Percentiles rank a stretch among this genome's conserved stretches.
phyloP scores from a whole-genome alignment of 2,888 invertebrate genomes.

The Chrysopilus asiliformis region DNA sequence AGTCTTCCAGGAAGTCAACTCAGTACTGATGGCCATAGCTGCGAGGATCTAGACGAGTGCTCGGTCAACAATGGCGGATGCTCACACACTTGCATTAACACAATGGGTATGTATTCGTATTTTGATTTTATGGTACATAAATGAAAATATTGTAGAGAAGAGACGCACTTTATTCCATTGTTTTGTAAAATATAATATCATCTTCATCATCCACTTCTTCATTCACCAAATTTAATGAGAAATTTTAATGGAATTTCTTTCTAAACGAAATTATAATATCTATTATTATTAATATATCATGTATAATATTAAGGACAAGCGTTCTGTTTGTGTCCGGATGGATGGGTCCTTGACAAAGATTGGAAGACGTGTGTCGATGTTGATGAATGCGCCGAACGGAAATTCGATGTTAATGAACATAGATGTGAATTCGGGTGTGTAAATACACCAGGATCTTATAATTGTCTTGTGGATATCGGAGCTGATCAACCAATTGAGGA shows the following conservation, averaged over 20 bases:
- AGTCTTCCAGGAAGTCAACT: conserved; percentile 41
- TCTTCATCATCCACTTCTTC: too few species aligned
- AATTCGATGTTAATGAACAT: conserved; percentile 22
- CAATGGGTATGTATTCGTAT: conserved; percentile 13
- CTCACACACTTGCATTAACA: conserved; percentile 17
- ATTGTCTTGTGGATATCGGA: conserved; percentile 37
- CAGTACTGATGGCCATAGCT: conserved; percentile 40
- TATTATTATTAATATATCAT: too few species aligned
- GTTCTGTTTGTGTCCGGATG: conserved; percentile 31
- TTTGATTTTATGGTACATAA: too few species aligned
- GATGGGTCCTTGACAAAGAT: conserved; percentile 27
- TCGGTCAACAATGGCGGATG: conserved; percentile 17
- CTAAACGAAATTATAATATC: too few species aligned
- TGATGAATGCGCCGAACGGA: conserved; percentile 37
- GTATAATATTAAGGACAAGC: conserved; percentile 20
- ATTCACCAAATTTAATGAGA: too few species aligned
- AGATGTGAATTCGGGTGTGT: conserved; percentile 36
- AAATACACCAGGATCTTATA: conserved; percentile 39
- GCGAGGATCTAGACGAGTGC: conserved; percentile 21
- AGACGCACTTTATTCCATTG: background rate
- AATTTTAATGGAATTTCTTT: too few species aligned
- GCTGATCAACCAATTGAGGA: conserved; percentile 22
- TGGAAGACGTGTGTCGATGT: conserved; percentile 32
- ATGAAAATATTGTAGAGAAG: conserved; percentile 1
- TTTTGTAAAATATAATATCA: too few species aligned